Evolutionary conservation across 2,113 vertebrate species (phyloP).

Genomic region (Phocoena phocoena): DNA sequence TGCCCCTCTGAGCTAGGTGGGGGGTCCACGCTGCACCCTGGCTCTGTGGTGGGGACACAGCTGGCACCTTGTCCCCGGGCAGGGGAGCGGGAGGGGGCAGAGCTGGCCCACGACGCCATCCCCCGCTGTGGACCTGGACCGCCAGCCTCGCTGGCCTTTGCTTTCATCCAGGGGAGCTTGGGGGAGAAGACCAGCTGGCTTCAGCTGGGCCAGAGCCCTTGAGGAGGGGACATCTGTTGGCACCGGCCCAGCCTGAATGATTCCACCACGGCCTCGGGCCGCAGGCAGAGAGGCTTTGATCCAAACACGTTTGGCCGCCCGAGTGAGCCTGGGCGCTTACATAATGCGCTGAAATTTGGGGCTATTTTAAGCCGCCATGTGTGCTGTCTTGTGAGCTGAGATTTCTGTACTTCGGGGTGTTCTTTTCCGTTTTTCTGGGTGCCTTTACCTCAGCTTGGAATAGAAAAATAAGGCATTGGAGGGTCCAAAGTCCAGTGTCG

Average conservation of each 20-base stretch:
- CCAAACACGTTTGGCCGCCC: not conserved
- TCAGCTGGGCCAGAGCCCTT: not conserved
- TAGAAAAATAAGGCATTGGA: not conserved
- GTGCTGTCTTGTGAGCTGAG: not conserved
- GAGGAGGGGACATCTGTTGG: not conserved
- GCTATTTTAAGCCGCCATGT: not conserved
- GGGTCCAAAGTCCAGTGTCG: not conserved
- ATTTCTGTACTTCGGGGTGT: too few relatives aligned
- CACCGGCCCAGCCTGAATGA: not conserved
- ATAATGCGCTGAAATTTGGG: accelerated
- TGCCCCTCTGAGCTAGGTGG: too few relatives aligned
- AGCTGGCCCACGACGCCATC: accelerated
- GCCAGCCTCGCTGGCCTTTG: not conserved
- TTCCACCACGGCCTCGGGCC: too few relatives aligned
- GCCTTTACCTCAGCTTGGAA: not conserved
- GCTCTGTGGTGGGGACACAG: not conserved
- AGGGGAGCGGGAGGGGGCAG: not conserved
- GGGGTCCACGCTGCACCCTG: accelerated
- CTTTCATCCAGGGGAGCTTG: not conserved
- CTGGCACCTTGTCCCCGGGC: accelerated
- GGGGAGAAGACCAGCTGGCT: not conserved
- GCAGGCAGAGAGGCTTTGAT: not conserved
- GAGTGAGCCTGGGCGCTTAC: not conserved
- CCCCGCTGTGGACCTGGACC: accelerated
- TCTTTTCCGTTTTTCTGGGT: not conserved